Conservation (phyloP, 1,140 invertebrate species). For the Lucilia sericata region DNA sequence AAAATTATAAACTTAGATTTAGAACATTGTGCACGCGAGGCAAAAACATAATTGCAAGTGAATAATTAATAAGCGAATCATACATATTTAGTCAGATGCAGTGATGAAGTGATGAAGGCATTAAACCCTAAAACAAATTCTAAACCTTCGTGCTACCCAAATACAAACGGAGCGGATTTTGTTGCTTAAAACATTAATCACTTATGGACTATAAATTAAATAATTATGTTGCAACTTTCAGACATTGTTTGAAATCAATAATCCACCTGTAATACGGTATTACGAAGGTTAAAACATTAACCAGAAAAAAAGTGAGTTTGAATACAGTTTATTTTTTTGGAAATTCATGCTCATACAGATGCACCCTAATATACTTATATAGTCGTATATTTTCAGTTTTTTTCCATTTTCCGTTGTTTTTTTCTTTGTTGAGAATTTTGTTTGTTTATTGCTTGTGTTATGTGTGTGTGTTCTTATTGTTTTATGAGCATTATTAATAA, state of each 20-base stretch:
- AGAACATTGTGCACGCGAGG: conserved; percentile 60
- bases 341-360: not conserved
- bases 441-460: not conserved
- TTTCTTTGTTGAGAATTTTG: not conserved
- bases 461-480: not conserved
- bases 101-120: not conserved
- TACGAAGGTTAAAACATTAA: not conserved
- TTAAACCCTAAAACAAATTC: not conserved
- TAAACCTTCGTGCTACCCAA: too few relatives aligned
- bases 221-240: too few relatives aligned
- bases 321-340: not conserved
- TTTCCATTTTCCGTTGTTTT: not conserved
- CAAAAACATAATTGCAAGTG: conserved; percentile 58
- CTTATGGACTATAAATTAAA: too few relatives aligned
- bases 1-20: conserved; percentile 57
- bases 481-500: not conserved
- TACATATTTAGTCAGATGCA: not conserved
- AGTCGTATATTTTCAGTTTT: not conserved
- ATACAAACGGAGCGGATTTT: too few relatives aligned
- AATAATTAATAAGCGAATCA: conserved; percentile 52
- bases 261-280: too few relatives aligned
- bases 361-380: not conserved
- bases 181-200: too few relatives aligned
- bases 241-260: too few relatives aligned
- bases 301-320: not conserved